Percentiles rank a stretch among this genome's conserved stretches.
Conservation (phyloP, 2,888 invertebrate species). For the Prionchulus punctatus region DNA sequence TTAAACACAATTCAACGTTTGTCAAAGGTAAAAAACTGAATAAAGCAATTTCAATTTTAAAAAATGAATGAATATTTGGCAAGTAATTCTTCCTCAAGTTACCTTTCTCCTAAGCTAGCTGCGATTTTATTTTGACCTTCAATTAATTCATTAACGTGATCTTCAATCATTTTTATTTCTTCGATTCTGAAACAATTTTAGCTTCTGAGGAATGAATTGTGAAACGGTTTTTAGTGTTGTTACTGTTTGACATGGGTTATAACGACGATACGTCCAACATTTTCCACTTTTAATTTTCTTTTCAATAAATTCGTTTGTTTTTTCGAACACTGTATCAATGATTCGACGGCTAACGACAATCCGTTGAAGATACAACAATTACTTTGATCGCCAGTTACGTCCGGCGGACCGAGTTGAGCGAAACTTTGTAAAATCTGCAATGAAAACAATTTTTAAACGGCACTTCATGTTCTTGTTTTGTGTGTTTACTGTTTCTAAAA, state of each 20-base stretch:
- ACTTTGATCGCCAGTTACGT: slow-evolving; percentile 18
- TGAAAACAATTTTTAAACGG: neutral
- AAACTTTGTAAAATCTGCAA: neutral
- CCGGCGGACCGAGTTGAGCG: slow-evolving; percentile 59
- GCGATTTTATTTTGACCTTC: slow-evolving; percentile 14
- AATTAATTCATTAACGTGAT: slow-evolving; percentile 15
- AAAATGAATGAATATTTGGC: neutral
- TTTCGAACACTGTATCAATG: slow-evolving; percentile 16
- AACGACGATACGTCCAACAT: slow-evolving; percentile 11
- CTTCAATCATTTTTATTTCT: slow-evolving; percentile 9
- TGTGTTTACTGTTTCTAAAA: neutral
- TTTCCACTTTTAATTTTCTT: neutral
- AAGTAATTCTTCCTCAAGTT: neutral
- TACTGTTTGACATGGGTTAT: slow-evolving; percentile 10
- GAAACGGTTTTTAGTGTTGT: neutral
- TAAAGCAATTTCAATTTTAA: neutral
- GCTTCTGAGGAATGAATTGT: too few species aligned
- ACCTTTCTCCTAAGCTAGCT: slow-evolving; percentile 12
- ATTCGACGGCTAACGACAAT: slow-evolving; percentile 19
- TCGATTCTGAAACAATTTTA: slow-evolving; percentile 4
- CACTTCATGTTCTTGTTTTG: neutral
- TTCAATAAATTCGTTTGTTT: slow-evolving; percentile 13
- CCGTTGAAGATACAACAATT: slow-evolving; percentile 20
- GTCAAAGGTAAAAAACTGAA: slow-evolving; percentile 7
- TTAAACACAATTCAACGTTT: slow-evolving; percentile 7